Base-by-base conservation (phyloP, 2,797 vertebrate species). In the Botia kubotai region DNA sequence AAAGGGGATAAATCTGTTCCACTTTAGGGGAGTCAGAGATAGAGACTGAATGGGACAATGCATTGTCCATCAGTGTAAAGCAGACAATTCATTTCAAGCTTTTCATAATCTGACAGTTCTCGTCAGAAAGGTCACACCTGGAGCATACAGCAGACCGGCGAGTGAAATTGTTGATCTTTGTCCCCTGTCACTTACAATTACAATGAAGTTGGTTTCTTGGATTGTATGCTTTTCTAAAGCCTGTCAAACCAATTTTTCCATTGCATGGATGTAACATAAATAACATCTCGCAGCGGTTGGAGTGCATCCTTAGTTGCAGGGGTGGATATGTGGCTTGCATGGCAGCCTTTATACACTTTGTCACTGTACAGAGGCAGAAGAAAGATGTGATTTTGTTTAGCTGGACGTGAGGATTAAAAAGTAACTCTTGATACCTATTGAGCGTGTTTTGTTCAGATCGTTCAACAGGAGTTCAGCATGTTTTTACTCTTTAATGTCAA, bases 1-100 rank as follows among this genome's bases (percentile, higher is more conserved):
- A 71, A 82, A 33, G 13, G 33, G 43, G 75, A 77, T 62, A 62
- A 39, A 80, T 71, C 72, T 65, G 70, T 77, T 70, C 29, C 79
- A 52, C 63, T 73, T 21, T 39, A 17, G 57, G 69, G 72, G 72
- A 66, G 36, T 74, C 68, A 48, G 68, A 77, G 75, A 72, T 71
- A 19, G 33, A 36, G 70, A 73, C 8, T 4, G 66, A 21, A 70
- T 8, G 71, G 43, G 46, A 80, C 58, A 80, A 71, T 74, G 55
- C 63, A 55, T 33, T 77, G 73, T 21, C 63, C 67, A 55, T 80
- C 39, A 62, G 36, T 72, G 60, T 72, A 76, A 72, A 75, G 26
- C 52, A 62, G 43, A 21, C 17, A 57, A 69, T 73, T n/a, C 8
- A 58, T 76, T 69, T 80, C 39, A 53, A n/a, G 3, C 16, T 68